phyloP scores from a whole-genome alignment of 2,113 vertebrate genomes.

The Apeltes quadracus region DNA sequence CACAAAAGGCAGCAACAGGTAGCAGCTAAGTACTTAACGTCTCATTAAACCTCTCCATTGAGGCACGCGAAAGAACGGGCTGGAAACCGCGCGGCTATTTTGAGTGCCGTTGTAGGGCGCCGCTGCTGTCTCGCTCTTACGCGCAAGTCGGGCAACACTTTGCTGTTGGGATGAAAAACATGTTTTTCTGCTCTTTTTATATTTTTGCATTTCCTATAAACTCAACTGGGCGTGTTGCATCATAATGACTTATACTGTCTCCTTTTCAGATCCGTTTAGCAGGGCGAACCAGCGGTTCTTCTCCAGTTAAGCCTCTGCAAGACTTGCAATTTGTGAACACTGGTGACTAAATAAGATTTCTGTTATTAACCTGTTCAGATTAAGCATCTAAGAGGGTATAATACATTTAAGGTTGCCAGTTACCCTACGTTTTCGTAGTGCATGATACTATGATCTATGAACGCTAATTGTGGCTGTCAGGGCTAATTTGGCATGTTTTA shows the following conservation, averaged over 20 bases:
- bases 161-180: not conserved
- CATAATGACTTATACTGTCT: not conserved
- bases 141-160: not conserved
- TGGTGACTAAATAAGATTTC: not conserved
- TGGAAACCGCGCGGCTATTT: constrained; percentile 36
- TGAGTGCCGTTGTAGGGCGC: constrained; percentile 24
- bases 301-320: not conserved
- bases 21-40: constrained; percentile 24
- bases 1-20: constrained; percentile 45
- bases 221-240: not conserved
- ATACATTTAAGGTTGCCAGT: constrained; percentile 38
- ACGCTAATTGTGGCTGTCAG: constrained; percentile 63
- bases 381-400: constrained; percentile 21
- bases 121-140: not conserved
- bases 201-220: not conserved
- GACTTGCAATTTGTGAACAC: not conserved
- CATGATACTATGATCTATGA: constrained; percentile 32
- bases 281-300: not conserved
- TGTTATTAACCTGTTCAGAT: constrained; percentile 37
- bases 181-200: not conserved
- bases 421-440: constrained; percentile 14
- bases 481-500: constrained; percentile 64
- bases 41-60: constrained; percentile 42
- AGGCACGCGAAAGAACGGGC: constrained; percentile 32
- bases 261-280: constrained; percentile 14